Percentiles rank a stretch among this genome's conserved stretches.
phyloP scores from a whole-genome alignment of 2,888 invertebrate genomes.

The Lingula anatina region DNA sequence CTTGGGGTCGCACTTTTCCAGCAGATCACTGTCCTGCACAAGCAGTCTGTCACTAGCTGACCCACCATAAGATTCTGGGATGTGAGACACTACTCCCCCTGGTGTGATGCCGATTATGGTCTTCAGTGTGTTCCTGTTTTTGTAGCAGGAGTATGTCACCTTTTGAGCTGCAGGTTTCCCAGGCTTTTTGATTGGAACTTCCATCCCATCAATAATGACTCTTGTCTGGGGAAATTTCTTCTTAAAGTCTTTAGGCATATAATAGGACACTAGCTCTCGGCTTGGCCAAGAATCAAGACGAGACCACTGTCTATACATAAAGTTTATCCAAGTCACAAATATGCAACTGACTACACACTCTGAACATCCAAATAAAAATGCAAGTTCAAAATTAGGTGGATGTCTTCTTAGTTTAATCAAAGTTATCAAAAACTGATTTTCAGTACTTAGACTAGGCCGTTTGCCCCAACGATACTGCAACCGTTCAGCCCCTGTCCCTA shows the following conservation, averaged over 20 bases:
- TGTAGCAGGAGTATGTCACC: background rate
- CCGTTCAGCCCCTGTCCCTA: background rate
- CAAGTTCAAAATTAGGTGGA: slow-evolving; percentile 1
- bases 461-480: background rate
- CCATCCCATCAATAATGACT: slow-evolving; percentile 8
- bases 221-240: slow-evolving; percentile 6
- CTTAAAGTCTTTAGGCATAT: slow-evolving; percentile 7
- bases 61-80: slow-evolving; percentile 11
- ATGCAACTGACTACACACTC: slow-evolving; percentile 3
- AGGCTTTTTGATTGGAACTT: slow-evolving; percentile 8
- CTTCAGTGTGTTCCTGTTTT: slow-evolving; percentile 9
- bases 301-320: slow-evolving; percentile 3
- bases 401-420: slow-evolving; percentile 2
- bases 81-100: slow-evolving; percentile 5
- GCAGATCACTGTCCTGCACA: slow-evolving; percentile 10
- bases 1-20: slow-evolving; percentile 11
- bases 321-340: slow-evolving; percentile 9
- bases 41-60: slow-evolving; percentile 18
- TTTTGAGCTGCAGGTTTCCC: slow-evolving; percentile 3
- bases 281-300: slow-evolving; percentile 7
- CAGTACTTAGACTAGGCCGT: background rate
- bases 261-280: slow-evolving; percentile 2
- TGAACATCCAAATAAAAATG: background rate
- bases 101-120: slow-evolving; percentile 9
- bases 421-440: slow-evolving; percentile 4